These are phyloP conservation scores for Polypterus senegalus DNA, from an alignment of 2,113 vertebrate species.

Conservation along the genomic window DNA sequence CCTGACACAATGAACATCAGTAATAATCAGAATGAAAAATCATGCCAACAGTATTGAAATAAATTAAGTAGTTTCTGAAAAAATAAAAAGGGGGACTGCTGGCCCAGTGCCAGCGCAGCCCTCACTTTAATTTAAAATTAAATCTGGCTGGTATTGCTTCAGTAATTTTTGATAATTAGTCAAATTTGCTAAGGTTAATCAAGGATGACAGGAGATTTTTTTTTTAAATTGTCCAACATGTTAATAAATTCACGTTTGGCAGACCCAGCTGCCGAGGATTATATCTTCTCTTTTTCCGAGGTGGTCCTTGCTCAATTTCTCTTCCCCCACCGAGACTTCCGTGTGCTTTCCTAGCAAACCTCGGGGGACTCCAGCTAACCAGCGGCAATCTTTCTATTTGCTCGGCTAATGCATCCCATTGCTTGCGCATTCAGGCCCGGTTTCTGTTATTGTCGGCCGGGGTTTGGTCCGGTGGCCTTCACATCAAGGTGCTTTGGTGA, in stretches of 20 bases:
- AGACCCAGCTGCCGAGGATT: slow-evolving; percentile 7
- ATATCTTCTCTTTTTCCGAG: no score
- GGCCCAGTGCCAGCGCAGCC: slow-evolving; percentile 4
- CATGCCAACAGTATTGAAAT: no score
- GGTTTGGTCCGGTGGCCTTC: neutral
- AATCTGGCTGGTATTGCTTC: slow-evolving; percentile 18
- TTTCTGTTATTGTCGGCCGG: neutral
- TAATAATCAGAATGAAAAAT: no score
- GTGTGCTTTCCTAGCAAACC: neutral
- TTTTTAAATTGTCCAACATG: slow-evolving; percentile 10
- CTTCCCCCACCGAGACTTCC: neutral
- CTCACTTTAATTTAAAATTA: slow-evolving; percentile 17
- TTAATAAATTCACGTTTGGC: slow-evolving; percentile 1
- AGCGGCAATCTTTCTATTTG: neutral
- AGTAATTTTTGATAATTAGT: slow-evolving; percentile 29
- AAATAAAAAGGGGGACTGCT: neutral
- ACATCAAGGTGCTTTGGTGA: neutral
- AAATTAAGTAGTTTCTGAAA: no score
- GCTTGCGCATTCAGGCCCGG: neutral
- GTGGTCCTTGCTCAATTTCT: neutral
- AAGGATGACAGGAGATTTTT: slow-evolving; percentile 19
- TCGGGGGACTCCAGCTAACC: neutral
- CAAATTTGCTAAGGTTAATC: slow-evolving; percentile 25
- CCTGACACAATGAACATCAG: no score
- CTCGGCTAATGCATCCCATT: neutral